phyloP scores from a whole-genome alignment of 2,888 invertebrate species.

The Eilema griseolum region DNA sequence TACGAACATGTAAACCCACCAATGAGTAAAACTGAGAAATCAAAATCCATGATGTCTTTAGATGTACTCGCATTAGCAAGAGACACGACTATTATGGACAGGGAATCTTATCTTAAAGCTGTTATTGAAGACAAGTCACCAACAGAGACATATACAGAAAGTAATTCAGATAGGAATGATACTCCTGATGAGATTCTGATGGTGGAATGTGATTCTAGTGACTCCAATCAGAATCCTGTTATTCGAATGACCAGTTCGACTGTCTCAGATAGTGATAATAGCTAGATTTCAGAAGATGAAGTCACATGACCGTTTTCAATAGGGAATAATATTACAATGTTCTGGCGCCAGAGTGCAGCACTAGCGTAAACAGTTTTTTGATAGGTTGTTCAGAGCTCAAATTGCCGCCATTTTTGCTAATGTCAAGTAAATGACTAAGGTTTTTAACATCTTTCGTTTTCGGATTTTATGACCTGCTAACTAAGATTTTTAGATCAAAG shows the following conservation, averaged over 20 bases:
- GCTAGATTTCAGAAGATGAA: conserved; percentile 57
- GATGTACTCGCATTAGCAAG: conserved; percentile 79
- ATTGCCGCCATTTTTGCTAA: too few relatives aligned
- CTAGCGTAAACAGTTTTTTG: too few relatives aligned
- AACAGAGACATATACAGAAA: conserved; percentile 80
- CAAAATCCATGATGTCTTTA: conserved; percentile 83
- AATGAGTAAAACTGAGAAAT: conserved; percentile 74
- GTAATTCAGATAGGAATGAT: conserved; percentile 81
- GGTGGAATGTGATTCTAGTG: conserved; percentile 84
- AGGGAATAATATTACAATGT: too few relatives aligned
- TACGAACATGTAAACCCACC: conserved; percentile 72
- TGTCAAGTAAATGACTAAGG: too few relatives aligned
- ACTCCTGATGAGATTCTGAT: conserved; percentile 81
- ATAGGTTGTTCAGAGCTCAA: too few relatives aligned
- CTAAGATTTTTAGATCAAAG: too few relatives aligned
- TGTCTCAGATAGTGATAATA: conserved; percentile 80
- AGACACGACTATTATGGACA: conserved; percentile 76
- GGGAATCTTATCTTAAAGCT: conserved; percentile 81
- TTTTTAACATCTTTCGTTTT: too few relatives aligned
- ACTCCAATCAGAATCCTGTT: conserved; percentile 80
- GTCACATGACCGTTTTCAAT: conserved; percentile 24
- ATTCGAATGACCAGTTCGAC: conserved; percentile 83
- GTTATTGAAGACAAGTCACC: conserved; percentile 84
- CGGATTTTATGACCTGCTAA: too few relatives aligned
- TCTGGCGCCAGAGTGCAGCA: too few relatives aligned